A percentile compares a stretch with the other conserved stretches of the same genome.
phyloP scores from a whole-genome alignment of 2,113 vertebrate genomes.

The Corythornis vintsioides region DNA sequence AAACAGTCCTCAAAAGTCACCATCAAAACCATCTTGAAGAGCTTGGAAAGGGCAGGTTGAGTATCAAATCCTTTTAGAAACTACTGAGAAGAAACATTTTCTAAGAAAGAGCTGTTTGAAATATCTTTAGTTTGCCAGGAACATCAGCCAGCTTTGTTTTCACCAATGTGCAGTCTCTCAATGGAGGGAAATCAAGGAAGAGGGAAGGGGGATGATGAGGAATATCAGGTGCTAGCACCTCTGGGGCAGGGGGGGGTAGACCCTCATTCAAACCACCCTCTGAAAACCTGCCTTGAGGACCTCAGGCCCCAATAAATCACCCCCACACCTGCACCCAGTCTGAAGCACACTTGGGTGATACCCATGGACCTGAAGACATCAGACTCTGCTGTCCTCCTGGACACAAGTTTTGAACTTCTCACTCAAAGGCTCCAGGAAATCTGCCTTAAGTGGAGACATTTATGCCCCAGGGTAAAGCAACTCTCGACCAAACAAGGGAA shows the following conservation, averaged over 20 bases:
- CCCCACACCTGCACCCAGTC: accelerated
- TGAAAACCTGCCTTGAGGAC: not conserved
- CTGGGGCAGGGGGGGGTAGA: accelerated
- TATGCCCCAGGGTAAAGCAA: not conserved
- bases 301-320: not conserved
- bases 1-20: conserved; percentile 13
- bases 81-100: not conserved
- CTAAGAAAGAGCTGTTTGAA: not conserved
- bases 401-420: not conserved
- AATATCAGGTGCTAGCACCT: accelerated
- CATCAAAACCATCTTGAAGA: conserved; percentile 17
- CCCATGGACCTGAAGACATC: too few species aligned
- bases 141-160: not conserved
- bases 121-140: not conserved
- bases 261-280: accelerated
- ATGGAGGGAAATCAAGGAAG: not conserved
- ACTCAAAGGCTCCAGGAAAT: not conserved
- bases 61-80: conserved; percentile 11
- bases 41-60: not conserved
- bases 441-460: not conserved
- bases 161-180: accelerated
- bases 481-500: not conserved
- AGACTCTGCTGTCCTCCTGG: not conserved
- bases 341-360: not conserved
- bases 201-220: not conserved